phyloP scores from a whole-genome alignment of 2,797 vertebrate genomes.

The Sparus aurata region DNA sequence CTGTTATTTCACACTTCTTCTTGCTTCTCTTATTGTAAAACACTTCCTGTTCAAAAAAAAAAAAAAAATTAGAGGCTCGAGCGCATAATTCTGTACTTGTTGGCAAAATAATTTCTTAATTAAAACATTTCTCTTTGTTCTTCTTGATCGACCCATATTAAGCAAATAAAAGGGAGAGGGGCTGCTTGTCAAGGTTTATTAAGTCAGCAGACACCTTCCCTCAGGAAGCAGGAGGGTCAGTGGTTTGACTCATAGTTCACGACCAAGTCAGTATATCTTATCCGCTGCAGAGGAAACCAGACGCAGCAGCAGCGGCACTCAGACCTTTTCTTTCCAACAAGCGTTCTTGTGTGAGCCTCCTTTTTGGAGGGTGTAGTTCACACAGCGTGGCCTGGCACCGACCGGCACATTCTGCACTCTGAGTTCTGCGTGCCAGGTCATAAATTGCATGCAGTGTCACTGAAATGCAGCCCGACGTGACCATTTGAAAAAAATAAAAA shows the following conservation, averaged over 20 bases:
- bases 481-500: slow-evolving; percentile 40
- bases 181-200: slow-evolving; percentile 68
- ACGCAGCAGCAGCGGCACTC: slow-evolving; percentile 20
- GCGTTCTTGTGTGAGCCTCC: slow-evolving; percentile 45
- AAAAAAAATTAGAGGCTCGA: neutral
- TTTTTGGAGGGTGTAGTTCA: slow-evolving; percentile 51
- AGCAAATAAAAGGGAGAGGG: slow-evolving; percentile 44
- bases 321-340: slow-evolving; percentile 41
- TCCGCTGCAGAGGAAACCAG: slow-evolving; percentile 41
- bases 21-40: neutral
- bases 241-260: slow-evolving; percentile 70
- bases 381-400: slow-evolving; percentile 54
- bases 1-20: neutral
- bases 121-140: slow-evolving; percentile 26
- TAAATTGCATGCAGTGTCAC: slow-evolving; percentile 69
- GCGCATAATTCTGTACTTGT: neutral
- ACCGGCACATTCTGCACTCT: slow-evolving; percentile 48
- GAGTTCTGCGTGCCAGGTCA: slow-evolving; percentile 68
- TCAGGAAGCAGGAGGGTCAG: slow-evolving; percentile 52
- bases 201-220: slow-evolving; percentile 67
- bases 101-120: slow-evolving; percentile 6
- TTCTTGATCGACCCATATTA: slow-evolving; percentile 61
- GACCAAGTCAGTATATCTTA: slow-evolving; percentile 51
- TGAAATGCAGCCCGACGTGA: slow-evolving; percentile 53
- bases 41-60: neutral